Conservation (phyloP, 2,888 invertebrate species). For the Melanostoma mellinum region DNA sequence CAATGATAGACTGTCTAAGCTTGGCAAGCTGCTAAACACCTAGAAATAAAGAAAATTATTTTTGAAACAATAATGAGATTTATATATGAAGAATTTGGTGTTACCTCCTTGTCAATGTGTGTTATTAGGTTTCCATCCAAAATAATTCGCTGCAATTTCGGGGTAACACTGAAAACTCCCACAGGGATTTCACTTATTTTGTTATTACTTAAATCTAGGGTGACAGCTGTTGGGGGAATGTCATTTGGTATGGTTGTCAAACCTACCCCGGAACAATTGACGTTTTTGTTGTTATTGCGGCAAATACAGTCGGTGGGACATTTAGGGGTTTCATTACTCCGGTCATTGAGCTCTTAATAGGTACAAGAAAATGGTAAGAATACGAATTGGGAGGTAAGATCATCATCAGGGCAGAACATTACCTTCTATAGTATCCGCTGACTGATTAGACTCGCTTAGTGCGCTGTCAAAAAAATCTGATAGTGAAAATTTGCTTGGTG, state of each 20-base stretch:
- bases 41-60: slow-evolving; percentile 70
- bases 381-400: background rate
- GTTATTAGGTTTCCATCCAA: slow-evolving; percentile 78
- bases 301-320: slow-evolving; percentile 80
- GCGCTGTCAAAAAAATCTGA: slow-evolving; percentile 56
- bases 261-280: slow-evolving; percentile 83
- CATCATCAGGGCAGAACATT: background rate
- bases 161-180: slow-evolving; percentile 78
- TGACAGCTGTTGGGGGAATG: slow-evolving; percentile 78
- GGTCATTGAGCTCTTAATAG: slow-evolving; percentile 76
- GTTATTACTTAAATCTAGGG: slow-evolving; percentile 81
- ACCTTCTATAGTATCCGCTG: slow-evolving; percentile 48
- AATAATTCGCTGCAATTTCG: slow-evolving; percentile 78
- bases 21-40: slow-evolving; percentile 78
- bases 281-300: slow-evolving; percentile 77
- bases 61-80: background rate
- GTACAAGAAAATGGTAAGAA: background rate
- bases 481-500: slow-evolving; percentile 61
- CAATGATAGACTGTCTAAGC: slow-evolving; percentile 79
- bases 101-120: slow-evolving; percentile 78
- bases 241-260: slow-evolving; percentile 83
- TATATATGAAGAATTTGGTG: background rate
- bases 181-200: slow-evolving; percentile 77
- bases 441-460: slow-evolving; percentile 57
- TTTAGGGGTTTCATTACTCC: slow-evolving; percentile 78